Percentiles rank a stretch among this genome's conserved stretches.
These are phyloP conservation scores for Oreochromis spilurus DNA, from an alignment of 2,113 vertebrate species.

Conservation along the genomic window DNA sequence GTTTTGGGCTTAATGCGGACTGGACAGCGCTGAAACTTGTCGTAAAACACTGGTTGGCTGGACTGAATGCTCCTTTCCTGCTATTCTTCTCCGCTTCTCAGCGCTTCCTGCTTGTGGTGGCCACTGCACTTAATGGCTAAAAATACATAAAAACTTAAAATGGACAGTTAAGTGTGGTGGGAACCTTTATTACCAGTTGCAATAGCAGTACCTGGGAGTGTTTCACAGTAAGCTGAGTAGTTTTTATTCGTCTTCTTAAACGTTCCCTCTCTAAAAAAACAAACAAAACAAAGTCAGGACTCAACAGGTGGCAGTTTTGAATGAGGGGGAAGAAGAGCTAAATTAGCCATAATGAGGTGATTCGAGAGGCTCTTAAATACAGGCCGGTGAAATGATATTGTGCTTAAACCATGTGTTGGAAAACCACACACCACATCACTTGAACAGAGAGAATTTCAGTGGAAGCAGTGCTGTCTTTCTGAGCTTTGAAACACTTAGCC, in stretches of 20 bases:
- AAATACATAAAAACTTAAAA: slow-evolving; percentile 63
- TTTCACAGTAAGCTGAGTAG: not conserved
- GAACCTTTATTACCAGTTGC: not conserved
- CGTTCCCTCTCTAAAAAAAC: not conserved
- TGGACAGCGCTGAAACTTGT: slow-evolving; percentile 43
- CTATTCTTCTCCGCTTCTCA: slow-evolving; percentile 74
- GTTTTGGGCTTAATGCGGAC: not conserved
- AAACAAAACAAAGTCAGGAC: not conserved
- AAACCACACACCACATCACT: slow-evolving; percentile 30
- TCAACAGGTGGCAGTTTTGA: slow-evolving; percentile 38
- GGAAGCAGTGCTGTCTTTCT: not conserved
- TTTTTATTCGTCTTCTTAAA: not conserved
- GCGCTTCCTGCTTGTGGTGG: slow-evolving; percentile 75
- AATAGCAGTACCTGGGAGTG: not conserved
- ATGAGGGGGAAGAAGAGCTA: not conserved
- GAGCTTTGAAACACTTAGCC: not conserved
- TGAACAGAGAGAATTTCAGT: not conserved
- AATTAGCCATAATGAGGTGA: slow-evolving; percentile 14
- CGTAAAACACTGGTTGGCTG: slow-evolving; percentile 58
- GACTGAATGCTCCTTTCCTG: slow-evolving; percentile 76
- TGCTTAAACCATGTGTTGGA: slow-evolving; percentile 23
- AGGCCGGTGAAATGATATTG: slow-evolving; percentile 24
- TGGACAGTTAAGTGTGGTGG: slow-evolving; percentile 20
- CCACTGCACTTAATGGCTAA: slow-evolving; percentile 67
- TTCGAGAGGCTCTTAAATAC: slow-evolving; percentile 1